phyloP scores from a whole-genome alignment of 2,113 vertebrate species.

The Oxygymnocypris stewartii region DNA sequence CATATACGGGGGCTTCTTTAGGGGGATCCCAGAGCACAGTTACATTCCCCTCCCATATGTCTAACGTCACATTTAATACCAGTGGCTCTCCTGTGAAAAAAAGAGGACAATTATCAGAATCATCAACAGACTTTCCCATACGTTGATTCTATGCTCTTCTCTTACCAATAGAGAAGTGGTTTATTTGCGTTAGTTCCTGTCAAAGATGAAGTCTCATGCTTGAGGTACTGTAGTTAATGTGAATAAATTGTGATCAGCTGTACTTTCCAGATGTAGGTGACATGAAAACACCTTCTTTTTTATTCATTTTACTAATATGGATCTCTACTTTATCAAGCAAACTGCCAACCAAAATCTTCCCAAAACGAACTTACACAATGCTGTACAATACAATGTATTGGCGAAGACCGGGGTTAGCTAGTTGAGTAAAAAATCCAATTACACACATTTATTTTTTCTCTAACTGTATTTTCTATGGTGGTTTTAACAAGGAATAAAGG shows the following conservation, averaged over 20 bases:
- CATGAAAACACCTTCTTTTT: background rate
- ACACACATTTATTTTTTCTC: background rate
- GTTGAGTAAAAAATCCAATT: background rate
- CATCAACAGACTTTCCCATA: background rate
- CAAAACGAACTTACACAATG: background rate
- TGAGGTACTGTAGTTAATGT: background rate
- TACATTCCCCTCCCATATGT: slow-evolving; percentile 69
- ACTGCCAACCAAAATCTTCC: background rate
- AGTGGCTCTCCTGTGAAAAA: slow-evolving; percentile 41
- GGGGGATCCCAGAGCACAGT: slow-evolving; percentile 63
- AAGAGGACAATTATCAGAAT: background rate
- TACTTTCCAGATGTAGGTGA: background rate
- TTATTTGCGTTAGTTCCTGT: background rate
- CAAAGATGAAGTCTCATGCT: background rate
- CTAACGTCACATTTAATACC: slow-evolving; percentile 48
- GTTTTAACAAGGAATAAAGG: background rate
- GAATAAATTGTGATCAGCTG: background rate
- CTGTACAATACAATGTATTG: background rate
- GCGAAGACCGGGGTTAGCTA: background rate
- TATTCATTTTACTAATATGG: background rate
- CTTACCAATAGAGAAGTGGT: slow-evolving; percentile 28
- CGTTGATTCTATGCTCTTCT: background rate
- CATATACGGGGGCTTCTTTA: background rate
- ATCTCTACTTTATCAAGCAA: background rate
- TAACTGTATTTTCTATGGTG: background rate